A percentile compares a stretch with the other conserved stretches of the same genome.
phyloP scores from a whole-genome alignment of 2,113 vertebrate genomes.

The Corythornis cristatus region DNA sequence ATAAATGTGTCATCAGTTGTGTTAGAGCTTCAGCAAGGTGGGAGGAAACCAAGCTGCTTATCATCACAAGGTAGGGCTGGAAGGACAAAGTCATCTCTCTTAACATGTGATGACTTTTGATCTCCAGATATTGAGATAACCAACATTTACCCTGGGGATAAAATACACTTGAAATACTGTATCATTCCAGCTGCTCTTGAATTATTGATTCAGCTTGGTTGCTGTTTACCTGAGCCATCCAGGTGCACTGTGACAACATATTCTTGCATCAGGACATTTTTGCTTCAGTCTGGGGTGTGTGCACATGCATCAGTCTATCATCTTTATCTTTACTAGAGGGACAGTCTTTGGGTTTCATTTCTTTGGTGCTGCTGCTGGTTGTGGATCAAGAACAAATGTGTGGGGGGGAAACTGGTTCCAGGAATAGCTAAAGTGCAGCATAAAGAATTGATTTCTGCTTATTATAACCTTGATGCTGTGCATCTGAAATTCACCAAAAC shows the following conservation, averaged over 20 bases:
- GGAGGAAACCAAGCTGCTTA: not conserved
- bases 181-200: not conserved
- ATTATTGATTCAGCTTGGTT: not conserved
- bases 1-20: not conserved
- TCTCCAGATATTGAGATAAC: not conserved
- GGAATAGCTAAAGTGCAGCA: conserved; percentile 33
- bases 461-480: conserved; percentile 30
- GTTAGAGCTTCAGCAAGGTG: not conserved
- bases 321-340: not conserved
- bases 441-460: conserved; percentile 56
- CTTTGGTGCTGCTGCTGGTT: not conserved
- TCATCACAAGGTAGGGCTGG: not conserved
- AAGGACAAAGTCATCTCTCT: not conserved
- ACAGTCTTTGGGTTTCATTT: not conserved
- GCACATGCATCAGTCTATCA: not conserved
- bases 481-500: not conserved
- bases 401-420: not conserved
- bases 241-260: not conserved
- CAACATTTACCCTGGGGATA: not conserved
- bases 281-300: not conserved
- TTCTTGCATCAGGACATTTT: not conserved
- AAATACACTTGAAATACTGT: not conserved
- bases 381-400: not conserved
- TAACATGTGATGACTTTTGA: not conserved
- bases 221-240: not conserved